These are phyloP conservation scores for Dicentrarchus labrax DNA, from an alignment of 2,113 vertebrate genomes.

Conservation along the genomic window DNA sequence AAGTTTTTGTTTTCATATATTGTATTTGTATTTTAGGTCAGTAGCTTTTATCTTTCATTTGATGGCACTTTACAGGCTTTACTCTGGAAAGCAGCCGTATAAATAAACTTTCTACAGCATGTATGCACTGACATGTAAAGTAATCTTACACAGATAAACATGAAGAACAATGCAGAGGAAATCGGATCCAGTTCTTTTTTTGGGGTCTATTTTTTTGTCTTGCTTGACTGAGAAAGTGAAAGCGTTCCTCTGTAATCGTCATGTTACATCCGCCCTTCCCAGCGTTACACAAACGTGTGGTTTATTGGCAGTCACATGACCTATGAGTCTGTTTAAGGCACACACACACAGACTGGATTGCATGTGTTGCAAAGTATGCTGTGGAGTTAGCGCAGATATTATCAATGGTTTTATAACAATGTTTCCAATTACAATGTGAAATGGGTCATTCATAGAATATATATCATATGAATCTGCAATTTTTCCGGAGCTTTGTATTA, in stretches of 20 bases:
- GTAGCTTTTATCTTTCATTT: neutral
- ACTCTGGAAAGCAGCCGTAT: neutral
- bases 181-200: neutral
- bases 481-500: no score
- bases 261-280: neutral
- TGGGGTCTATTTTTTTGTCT: neutral
- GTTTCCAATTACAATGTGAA: neutral
- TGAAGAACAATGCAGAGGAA: neutral
- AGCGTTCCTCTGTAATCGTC: neutral
- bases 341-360: neutral
- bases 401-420: no score
- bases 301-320: neutral
- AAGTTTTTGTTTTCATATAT: neutral
- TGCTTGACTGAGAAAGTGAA: slow-evolving; percentile 52
- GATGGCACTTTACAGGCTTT: neutral
- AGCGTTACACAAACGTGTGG: neutral
- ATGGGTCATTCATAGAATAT: no score
- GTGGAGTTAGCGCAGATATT: neutral
- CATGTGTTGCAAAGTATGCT: neutral
- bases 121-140: neutral
- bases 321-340: no score
- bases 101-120: neutral
- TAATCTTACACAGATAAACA: no score
- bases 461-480: no score
- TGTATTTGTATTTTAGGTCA: neutral